Evolutionary conservation across 2,113 vertebrate species (phyloP).

Genomic region (Catharus minimus): DNA sequence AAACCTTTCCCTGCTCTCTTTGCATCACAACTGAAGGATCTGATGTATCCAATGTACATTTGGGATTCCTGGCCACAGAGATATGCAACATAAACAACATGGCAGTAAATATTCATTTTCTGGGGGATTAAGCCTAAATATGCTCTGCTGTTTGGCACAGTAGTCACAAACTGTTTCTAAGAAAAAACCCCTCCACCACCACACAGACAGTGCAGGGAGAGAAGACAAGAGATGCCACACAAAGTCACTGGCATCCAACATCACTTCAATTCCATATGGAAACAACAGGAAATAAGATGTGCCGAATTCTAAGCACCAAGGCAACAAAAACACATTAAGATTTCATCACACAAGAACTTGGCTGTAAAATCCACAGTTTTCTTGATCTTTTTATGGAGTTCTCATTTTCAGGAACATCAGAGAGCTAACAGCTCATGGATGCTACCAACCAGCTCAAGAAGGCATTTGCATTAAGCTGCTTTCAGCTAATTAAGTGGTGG

Average conservation of each 20-base stretch:
- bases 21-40: background rate
- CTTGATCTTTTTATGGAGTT: constrained; percentile 53
- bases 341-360: constrained; percentile 44
- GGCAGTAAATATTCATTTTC: constrained; percentile 32
- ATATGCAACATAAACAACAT: background rate
- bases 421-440: constrained; percentile 56
- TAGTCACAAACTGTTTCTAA: background rate
- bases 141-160: background rate
- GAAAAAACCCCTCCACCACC: background rate
- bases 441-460: constrained; percentile 28
- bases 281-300: constrained; percentile 41
- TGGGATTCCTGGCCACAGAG: constrained; percentile 1
- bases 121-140: constrained; percentile 47
- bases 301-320: constrained; percentile 43
- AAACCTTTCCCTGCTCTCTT: background rate
- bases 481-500: constrained; percentile 40
- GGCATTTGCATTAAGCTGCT: constrained; percentile 48
- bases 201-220: background rate
- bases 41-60: background rate
- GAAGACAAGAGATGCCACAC: constrained; percentile 32
- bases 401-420: constrained; percentile 61
- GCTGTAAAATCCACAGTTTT: constrained; percentile 47
- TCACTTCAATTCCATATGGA: constrained; percentile 46
- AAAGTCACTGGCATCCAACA: constrained; percentile 29
- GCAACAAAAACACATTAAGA: constrained; percentile 61